phyloP scores from a whole-genome alignment of 2,113 vertebrate genomes.

The Semnornis frantzii region DNA sequence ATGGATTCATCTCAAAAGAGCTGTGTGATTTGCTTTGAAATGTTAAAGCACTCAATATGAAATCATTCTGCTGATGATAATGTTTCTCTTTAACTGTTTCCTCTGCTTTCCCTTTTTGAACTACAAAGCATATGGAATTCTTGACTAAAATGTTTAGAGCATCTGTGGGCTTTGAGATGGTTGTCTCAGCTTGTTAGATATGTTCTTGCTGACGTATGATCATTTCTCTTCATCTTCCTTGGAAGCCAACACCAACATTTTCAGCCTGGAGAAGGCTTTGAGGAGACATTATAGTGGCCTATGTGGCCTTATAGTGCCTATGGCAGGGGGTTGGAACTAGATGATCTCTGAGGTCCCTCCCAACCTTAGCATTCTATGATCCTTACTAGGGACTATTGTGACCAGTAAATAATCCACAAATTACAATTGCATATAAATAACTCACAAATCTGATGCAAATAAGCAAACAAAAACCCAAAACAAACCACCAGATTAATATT shows the following conservation, averaged over 20 bases:
- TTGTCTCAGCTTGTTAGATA: not conserved
- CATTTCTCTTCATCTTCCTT: not conserved
- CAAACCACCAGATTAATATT: too few relatives aligned
- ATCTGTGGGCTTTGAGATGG: not conserved
- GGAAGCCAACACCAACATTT: not conserved
- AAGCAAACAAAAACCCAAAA: not conserved
- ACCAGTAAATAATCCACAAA: not conserved
- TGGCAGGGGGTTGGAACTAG: too few relatives aligned
- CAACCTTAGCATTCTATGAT: not conserved
- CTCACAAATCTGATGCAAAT: not conserved
- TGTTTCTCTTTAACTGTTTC: not conserved
- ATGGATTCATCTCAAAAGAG: not conserved
- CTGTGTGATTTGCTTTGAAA: not conserved
- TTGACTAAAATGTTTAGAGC: not conserved
- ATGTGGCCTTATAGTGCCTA: too few relatives aligned
- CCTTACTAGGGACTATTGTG: not conserved
- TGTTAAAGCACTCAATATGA: not conserved
- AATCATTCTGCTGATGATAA: not conserved
- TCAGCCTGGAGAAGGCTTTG: too few relatives aligned
- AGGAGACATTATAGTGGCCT: too few relatives aligned
- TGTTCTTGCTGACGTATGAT: not conserved
- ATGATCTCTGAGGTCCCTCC: too few relatives aligned
- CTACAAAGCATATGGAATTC: not conserved
- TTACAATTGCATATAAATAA: not conserved
- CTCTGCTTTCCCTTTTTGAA: not conserved